Conservation (phyloP, 2,113 vertebrate genomes). For the Chiloscyllium plagiosum region DNA sequence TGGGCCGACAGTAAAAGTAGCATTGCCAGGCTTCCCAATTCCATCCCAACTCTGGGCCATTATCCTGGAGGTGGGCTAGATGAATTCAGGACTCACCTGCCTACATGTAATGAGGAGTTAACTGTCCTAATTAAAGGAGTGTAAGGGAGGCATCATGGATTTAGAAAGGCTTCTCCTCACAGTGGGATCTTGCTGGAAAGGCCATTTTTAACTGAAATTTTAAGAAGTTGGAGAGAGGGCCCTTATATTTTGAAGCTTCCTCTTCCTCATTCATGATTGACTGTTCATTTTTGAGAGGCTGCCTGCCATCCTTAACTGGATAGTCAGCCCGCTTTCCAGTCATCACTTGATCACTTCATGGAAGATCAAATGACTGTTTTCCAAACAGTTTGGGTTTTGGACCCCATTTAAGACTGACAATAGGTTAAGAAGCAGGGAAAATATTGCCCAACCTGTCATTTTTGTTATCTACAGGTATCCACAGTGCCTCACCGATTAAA, state of each 20-base stretch:
- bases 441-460: background rate
- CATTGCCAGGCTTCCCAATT: too few species aligned
- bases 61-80: too few species aligned
- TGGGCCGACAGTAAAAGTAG: too few species aligned
- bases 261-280: background rate
- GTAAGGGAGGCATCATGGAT: too few species aligned
- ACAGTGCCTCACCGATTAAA: background rate
- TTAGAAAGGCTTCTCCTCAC: too few species aligned
- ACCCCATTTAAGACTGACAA: background rate
- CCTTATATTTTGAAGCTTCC: background rate
- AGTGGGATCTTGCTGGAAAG: too few species aligned
- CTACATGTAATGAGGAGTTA: too few species aligned
- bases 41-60: too few species aligned
- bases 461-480: background rate
- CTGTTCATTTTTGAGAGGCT: background rate
- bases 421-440: background rate
- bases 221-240: background rate
- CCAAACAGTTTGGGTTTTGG: background rate
- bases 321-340: background rate
- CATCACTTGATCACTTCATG: background rate
- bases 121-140: too few species aligned
- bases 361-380: background rate
- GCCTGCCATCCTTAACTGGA: background rate
- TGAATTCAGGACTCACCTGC: too few species aligned
- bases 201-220: too few species aligned